A percentile compares a stretch with the other conserved stretches of the same genome.
Conservation (phyloP, 1,140 invertebrate species). For the Panagrolaimus sp. region DNA sequence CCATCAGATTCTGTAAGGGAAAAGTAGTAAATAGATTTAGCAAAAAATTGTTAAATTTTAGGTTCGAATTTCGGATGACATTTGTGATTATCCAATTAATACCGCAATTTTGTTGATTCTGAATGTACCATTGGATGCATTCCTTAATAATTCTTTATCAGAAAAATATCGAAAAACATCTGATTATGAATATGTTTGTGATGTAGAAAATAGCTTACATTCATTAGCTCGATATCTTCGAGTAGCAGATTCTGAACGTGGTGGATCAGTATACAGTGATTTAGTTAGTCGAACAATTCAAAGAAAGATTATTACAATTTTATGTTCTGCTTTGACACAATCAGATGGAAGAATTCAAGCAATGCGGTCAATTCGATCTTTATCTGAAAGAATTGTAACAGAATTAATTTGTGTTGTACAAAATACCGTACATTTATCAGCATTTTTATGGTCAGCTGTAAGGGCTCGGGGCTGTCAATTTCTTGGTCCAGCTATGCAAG, state of each 20-base stretch:
- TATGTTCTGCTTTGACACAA: constrained; percentile 70
- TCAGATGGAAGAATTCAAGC: constrained; percentile 66
- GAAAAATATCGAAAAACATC: constrained; percentile 20
- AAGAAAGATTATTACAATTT: constrained; percentile 80
- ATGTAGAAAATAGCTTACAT: neutral
- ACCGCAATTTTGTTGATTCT: constrained; percentile 18
- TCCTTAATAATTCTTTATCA: neutral
- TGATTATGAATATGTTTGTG: neutral
- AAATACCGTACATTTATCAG: constrained; percentile 82
- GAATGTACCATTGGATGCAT: neutral
- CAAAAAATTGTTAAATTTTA: constrained; percentile 22
- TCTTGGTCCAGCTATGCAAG: constrained; percentile 88
- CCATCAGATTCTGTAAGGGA: constrained; percentile 9
- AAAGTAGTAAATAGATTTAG: neutral
- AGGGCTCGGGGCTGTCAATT: constrained; percentile 93
- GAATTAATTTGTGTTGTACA: constrained; percentile 90
- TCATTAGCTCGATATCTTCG: constrained; percentile 30
- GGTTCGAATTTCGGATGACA: constrained; percentile 22
- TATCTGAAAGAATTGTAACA: constrained; percentile 87
- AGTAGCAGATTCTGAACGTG: constrained; percentile 42
- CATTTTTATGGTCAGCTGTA: constrained; percentile 93
- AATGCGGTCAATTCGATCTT: constrained; percentile 73
- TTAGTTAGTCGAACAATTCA: constrained; percentile 83
- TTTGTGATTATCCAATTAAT: constrained; percentile 28
- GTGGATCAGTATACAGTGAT: constrained; percentile 47